Evolutionary conservation across 2,888 invertebrate genomes (phyloP).

Genomic region (Orgyia antiqua): DNA sequence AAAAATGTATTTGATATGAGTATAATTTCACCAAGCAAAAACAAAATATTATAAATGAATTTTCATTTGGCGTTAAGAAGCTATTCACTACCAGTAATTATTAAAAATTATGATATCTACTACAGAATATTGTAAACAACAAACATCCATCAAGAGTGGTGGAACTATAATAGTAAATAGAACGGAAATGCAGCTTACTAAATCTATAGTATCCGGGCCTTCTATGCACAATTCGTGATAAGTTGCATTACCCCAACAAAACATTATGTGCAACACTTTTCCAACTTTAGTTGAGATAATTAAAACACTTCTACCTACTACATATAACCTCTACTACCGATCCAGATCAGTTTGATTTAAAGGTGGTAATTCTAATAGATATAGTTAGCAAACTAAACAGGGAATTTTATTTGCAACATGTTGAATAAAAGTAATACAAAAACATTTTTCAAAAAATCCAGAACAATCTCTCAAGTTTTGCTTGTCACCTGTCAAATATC

Average conservation of each 20-base stretch:
- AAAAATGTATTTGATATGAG: too few species aligned
- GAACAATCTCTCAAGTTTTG: conserved; percentile 54
- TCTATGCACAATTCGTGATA: conserved; percentile 69
- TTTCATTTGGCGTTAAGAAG: not conserved
- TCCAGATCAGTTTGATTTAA: conserved; percentile 34
- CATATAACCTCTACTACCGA: conserved; percentile 45
- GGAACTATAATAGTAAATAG: not conserved
- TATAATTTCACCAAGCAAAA: too few species aligned
- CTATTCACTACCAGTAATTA: not conserved
- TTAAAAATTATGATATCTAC: too few species aligned
- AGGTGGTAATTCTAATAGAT: conserved; percentile 12
- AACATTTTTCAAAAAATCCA: conserved; percentile 52
- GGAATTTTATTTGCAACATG: conserved; percentile 39
- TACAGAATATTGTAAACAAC: too few species aligned
- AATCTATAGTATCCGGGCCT: conserved; percentile 48
- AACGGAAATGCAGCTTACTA: conserved; percentile 43
- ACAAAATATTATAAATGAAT: not conserved
- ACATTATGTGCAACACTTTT: conserved; percentile 48
- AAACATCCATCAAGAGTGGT: not conserved
- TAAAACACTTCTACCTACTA: conserved; percentile 14
- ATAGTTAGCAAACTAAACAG: conserved; percentile 29
- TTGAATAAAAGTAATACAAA: conserved; percentile 39
- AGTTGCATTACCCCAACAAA: conserved; percentile 75
- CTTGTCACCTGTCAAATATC: conserved; percentile 11
- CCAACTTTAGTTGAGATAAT: conserved; percentile 35